Percentiles rank a stretch among this genome's conserved stretches.
phyloP scores from a whole-genome alignment of 2,113 vertebrate species.

The Rutilus rutilus region DNA sequence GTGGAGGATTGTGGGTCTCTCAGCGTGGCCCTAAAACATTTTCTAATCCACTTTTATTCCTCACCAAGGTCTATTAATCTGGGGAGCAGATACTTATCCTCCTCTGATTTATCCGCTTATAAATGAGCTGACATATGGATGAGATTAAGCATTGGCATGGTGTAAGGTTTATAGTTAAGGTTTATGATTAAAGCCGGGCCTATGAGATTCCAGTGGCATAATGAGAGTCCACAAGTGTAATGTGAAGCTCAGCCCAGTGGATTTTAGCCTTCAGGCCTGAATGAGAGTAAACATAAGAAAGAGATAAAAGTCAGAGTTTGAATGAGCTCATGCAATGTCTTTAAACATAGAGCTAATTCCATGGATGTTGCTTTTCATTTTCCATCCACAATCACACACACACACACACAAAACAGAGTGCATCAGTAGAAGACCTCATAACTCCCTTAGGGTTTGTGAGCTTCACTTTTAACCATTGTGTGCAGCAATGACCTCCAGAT shows the following conservation, averaged over 20 bases:
- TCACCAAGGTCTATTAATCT: constrained; percentile 72
- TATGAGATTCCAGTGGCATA: constrained; percentile 57
- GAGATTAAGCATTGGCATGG: constrained; percentile 67
- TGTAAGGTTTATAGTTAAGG: constrained; percentile 69
- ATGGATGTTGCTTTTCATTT: constrained; percentile 1
- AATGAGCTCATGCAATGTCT: constrained; percentile 18
- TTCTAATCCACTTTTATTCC: constrained; percentile 67
- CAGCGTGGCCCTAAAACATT: constrained; percentile 65
- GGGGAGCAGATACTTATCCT: constrained; percentile 67
- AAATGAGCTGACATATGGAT: constrained; percentile 74
- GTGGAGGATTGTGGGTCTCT: constrained; percentile 54
- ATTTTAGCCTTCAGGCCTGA: constrained; percentile 33
- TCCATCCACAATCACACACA: background rate
- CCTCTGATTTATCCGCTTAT: constrained; percentile 73
- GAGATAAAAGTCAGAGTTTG: background rate
- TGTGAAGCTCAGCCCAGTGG: constrained; percentile 36
- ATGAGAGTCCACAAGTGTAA: constrained; percentile 59
- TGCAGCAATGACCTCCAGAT: constrained; percentile 21
- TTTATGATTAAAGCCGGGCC: constrained; percentile 62
- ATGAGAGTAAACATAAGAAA: background rate
- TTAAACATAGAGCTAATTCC: background rate
- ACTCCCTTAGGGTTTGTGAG: background rate
- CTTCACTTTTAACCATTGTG: constrained; percentile 30
- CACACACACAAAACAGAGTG: background rate
- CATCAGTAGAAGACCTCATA: background rate